Percentiles rank a stretch among this genome's conserved stretches.
Conservation (phyloP, 1,140 invertebrate species). For the Cydia splendana region DNA sequence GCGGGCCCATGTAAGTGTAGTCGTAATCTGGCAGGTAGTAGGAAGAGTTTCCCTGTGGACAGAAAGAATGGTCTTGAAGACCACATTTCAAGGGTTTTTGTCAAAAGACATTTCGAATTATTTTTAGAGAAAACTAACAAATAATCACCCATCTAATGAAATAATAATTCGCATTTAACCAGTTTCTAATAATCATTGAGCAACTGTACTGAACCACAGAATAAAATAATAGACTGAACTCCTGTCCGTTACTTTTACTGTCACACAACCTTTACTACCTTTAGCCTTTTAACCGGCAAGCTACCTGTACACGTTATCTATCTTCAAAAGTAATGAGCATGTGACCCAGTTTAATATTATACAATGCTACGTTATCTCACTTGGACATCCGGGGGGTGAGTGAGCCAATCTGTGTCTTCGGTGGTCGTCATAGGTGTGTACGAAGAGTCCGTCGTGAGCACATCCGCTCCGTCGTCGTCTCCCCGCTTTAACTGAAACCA, state of each 20-base stretch:
- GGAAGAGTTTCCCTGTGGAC: conserved; percentile 53
- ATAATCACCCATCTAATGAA: too few species aligned
- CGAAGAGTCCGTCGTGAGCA: conserved; percentile 56
- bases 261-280: too few species aligned
- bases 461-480: conserved; percentile 49
- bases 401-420: conserved; percentile 70
- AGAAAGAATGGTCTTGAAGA: not conserved
- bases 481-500: conserved; percentile 53
- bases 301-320: not conserved
- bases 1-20: conserved; percentile 81
- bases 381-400: conserved; percentile 59
- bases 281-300: not conserved
- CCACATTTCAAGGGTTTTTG: too few species aligned
- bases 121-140: too few species aligned
- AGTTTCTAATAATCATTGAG: too few species aligned
- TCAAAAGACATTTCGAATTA: too few species aligned
- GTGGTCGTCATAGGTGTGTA: conserved; percentile 64
- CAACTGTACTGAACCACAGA: too few species aligned
- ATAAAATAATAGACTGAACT: too few species aligned
- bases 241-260: too few species aligned
- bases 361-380: conserved; percentile 44
- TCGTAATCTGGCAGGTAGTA: conserved; percentile 65
- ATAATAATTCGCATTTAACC: too few species aligned
- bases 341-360: conserved; percentile 11
- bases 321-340: conserved; percentile 5